phyloP scores from a whole-genome alignment of 2,797 vertebrate genomes.

The Apogon hyalosoma region DNA sequence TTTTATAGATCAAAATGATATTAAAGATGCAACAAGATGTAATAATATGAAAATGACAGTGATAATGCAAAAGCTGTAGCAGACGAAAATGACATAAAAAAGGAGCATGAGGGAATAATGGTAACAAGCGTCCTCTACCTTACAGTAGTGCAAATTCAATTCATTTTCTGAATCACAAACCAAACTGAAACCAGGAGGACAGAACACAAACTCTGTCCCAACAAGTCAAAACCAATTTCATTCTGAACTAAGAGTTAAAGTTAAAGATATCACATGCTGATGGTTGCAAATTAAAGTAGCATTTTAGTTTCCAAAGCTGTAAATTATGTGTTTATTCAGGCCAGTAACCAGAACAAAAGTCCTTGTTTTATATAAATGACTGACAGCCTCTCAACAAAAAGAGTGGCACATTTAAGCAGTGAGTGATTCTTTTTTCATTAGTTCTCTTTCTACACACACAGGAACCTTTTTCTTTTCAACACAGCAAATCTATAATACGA shows the following conservation, averaged over 20 bases:
- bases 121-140: no score
- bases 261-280: background rate
- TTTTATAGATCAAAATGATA: no score
- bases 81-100: no score
- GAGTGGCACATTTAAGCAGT: slow-evolving; percentile 11
- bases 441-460: slow-evolving; percentile 48
- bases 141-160: no score
- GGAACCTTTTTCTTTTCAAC: slow-evolving; percentile 50
- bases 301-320: background rate
- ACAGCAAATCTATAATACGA: slow-evolving; percentile 43
- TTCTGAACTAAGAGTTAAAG: no score
- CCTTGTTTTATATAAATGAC: slow-evolving; percentile 11
- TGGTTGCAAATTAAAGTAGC: background rate
- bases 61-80: no score
- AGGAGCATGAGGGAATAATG: no score
- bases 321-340: background rate
- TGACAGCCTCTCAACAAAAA: slow-evolving; percentile 27
- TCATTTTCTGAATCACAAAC: no score
- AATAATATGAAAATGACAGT: no score
- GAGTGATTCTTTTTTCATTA: slow-evolving; percentile 26
- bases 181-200: no score
- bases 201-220: background rate
- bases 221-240: no score
- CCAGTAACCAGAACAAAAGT: background rate
- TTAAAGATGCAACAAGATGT: no score